Evolutionary conservation across 2,888 invertebrate genomes (phyloP).

Genomic region (Panzeria rudis): DNA sequence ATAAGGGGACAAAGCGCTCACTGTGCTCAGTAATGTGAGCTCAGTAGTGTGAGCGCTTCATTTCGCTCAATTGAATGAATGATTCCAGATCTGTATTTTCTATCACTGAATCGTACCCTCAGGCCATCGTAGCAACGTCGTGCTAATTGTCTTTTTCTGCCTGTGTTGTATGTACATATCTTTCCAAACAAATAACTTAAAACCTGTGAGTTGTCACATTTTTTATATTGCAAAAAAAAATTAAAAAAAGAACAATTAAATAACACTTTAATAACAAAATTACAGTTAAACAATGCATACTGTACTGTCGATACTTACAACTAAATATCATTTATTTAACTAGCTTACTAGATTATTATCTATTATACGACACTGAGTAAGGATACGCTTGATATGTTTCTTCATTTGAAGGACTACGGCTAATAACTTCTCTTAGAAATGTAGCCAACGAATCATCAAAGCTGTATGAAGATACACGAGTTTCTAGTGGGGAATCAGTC

Average conservation of each 20-base stretch:
- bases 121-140: too few species aligned
- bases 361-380: conserved; percentile 38
- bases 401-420: conserved; percentile 3
- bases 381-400: not conserved
- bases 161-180: too few species aligned
- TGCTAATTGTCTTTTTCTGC: too few species aligned
- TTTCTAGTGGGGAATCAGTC: not conserved
- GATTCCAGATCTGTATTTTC: too few species aligned
- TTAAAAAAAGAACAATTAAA: not conserved
- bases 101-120: too few species aligned
- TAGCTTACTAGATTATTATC: not conserved
- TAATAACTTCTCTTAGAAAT: conserved; percentile 27
- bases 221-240: not conserved
- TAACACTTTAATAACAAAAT: conserved; percentile 15
- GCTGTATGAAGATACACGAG: not conserved
- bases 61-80: too few species aligned
- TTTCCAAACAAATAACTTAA: too few species aligned
- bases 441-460: conserved; percentile 29
- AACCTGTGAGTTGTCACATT: too few species aligned
- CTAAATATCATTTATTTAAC: conserved; percentile 19
- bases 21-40: too few species aligned
- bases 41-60: too few species aligned
- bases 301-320: conserved; percentile 1
- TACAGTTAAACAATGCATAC: too few species aligned
- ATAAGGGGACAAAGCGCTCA: too few species aligned